Conservation (phyloP, 2,888 invertebrate genomes). For the Chrysolina oricalcia region DNA sequence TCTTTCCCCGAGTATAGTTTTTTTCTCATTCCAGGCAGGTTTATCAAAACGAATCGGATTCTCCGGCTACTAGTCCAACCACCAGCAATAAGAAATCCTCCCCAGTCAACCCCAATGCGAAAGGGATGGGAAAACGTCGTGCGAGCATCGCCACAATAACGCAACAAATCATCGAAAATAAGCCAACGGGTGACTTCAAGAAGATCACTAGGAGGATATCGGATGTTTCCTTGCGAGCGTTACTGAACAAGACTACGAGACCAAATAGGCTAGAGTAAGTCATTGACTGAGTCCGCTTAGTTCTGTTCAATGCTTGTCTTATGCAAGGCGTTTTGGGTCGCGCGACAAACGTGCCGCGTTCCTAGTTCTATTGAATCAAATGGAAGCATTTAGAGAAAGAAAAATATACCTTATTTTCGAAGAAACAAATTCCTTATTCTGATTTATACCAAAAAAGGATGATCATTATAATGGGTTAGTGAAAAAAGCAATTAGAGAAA, state of each 20-base stretch:
- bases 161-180: constrained; percentile 63
- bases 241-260: constrained; percentile 66
- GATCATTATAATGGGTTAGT: too few species aligned
- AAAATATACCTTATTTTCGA: too few species aligned
- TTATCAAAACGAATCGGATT: constrained; percentile 62
- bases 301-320: too few species aligned
- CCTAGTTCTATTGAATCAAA: too few species aligned
- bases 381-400: too few species aligned
- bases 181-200: constrained; percentile 45
- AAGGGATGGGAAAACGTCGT: constrained; percentile 71
- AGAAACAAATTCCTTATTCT: too few species aligned
- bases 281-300: neutral
- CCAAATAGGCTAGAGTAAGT: constrained; percentile 71
- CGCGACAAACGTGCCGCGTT: too few species aligned
- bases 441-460: too few species aligned
- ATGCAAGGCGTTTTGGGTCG: too few species aligned
- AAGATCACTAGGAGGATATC: constrained; percentile 66
- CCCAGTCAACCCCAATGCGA: constrained; percentile 48
- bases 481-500: too few species aligned
- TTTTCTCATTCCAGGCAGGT: constrained; percentile 62
- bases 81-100: constrained; percentile 36
- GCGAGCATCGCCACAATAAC: constrained; percentile 75
- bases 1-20: too few species aligned
- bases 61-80: constrained; percentile 47
- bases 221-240: constrained; percentile 65